Base-by-base conservation (phyloP, 2,888 invertebrate genomes). In the Parasteatoda lunata region DNA sequence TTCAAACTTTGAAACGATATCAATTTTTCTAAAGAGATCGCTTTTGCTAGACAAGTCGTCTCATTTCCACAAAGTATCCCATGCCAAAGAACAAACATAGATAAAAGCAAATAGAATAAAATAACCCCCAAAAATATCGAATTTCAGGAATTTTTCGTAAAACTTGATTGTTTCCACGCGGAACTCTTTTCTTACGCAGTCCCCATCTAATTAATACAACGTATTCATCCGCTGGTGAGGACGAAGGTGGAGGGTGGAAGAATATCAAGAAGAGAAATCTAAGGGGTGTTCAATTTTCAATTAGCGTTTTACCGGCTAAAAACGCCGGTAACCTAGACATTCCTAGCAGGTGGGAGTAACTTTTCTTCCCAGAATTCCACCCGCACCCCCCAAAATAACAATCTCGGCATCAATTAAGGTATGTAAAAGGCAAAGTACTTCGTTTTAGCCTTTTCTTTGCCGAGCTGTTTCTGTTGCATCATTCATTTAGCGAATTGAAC, bases 251-350 rank as follows among this genome's bases (percentile, higher is more conserved):
- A 66, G 52, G 45, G 72, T 30, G 51, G 78, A 6, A 70, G 52
- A 65, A 59, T 59, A 59, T 13, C 9, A n/a, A 59, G 59, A 59
- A 59, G 59, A 59, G 59, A 59, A 59, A 59, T 59, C 13, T 48
- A 59, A 5, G 64, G 75, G 75, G 86, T 87, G 86, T 87, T 87
- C 86, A 81, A 69, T 87, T 87, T 87, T 87, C 86, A 87, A 87
- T 87, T 87, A 87, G 86, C 86, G 84, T 79, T 85, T 30, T 70
- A 73, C 73, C 54, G 77, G 82, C 86, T 87, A 87, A 87, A 87
- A 87, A 87, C 86, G 66, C 69, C 77, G 86, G 80, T 86, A 84
- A 81, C 81, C 81, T 77, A 73, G 85, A 65, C 51, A 77, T 84
- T 54, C 70, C 47, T 15, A 77, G 68, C 85, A 85, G 80, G 85